Evolutionary conservation across 2,888 invertebrate species (phyloP), one percentile per base, ranked within the genome.

Genomic region (Agrotis ipsilon): DNA sequence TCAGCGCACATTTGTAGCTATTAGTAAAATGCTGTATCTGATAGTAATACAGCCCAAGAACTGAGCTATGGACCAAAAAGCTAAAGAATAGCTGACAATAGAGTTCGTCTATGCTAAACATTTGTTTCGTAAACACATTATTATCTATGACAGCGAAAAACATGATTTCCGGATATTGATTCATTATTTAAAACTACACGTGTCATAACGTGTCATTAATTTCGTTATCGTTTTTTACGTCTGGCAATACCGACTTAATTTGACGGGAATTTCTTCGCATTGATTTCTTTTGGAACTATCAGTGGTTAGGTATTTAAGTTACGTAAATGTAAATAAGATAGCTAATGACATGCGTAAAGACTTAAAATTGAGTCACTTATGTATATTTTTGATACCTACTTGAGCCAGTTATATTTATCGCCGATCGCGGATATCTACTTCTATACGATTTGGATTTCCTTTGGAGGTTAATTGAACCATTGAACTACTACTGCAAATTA

Each of bases 241-340:
- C 43, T 74, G 75, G 65, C 65, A 80, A 74, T 13, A 43, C 24
- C 55, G 7, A 24, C 24, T 3, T 59, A 6, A 1, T 24, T 0
- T 62, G 24, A n/a, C 16, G 63, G 74, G 62, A 32, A 39, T 16
- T 66, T n/a, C 14, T 46, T 3, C 5, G 14, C 32, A 14, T 46
- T 32, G 18, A 21, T 24, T 24, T 24, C 24, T 24, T 24, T 24
- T 13, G 6, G 21, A 14, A 18, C 14, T 21, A 32, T 32, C 27
- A 14, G 19, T 32, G 1, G 4, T 3, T 14, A 19, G 13, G 13
- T n/a, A 19, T 6, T n/a, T 7, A 11, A n/a, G 32, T 32, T 54
- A 21, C 2, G 5, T 27, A 7, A 1, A 1, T 27, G 18, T 1
- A 3, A 55, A 32, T 32, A 13, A n/a, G n/a, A 32, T 32, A 39